phyloP scores from a whole-genome alignment of 2,113 vertebrate genomes.

The Felis chaus region DNA sequence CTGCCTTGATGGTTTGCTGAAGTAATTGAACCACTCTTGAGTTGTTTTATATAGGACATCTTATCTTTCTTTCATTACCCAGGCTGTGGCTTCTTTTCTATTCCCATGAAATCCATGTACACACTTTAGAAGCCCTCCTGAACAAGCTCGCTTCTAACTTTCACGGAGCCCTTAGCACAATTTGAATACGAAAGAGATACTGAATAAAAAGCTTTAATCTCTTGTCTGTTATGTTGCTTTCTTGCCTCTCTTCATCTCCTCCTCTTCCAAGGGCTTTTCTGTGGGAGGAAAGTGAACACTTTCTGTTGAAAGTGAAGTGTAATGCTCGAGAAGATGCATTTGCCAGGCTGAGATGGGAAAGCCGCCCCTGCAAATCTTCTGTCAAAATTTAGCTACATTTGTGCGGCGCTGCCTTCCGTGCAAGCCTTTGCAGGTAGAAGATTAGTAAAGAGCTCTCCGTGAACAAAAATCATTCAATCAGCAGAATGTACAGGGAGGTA shows the following conservation, averaged over 20 bases:
- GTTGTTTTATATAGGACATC: slow-evolving; percentile 90
- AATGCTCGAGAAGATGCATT: slow-evolving; percentile 82
- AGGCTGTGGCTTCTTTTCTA: slow-evolving; percentile 88
- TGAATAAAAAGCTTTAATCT: slow-evolving; percentile 94
- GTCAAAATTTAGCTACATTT: slow-evolving; percentile 84
- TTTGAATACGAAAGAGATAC: slow-evolving; percentile 94
- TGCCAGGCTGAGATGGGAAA: slow-evolving; percentile 77
- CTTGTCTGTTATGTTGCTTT: slow-evolving; percentile 87
- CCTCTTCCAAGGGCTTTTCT: slow-evolving; percentile 88
- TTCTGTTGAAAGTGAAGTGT: slow-evolving; percentile 88
- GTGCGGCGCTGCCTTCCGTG: slow-evolving; percentile 80
- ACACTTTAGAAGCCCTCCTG: slow-evolving; percentile 91
- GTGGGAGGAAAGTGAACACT: slow-evolving; percentile 88
- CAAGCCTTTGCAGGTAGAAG: slow-evolving; percentile 93
- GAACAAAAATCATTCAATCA: slow-evolving; percentile 94
- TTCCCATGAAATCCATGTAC: slow-evolving; percentile 92
- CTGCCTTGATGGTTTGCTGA: slow-evolving; percentile 88
- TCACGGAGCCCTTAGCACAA: slow-evolving; percentile 89
- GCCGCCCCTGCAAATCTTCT: slow-evolving; percentile 78
- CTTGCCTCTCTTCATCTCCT: slow-evolving; percentile 87
- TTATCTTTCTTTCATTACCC: slow-evolving; percentile 92
- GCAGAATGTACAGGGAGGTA: slow-evolving; percentile 92
- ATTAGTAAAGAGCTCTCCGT: slow-evolving; percentile 90
- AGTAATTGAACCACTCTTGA: slow-evolving; percentile 90
- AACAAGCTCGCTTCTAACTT: slow-evolving; percentile 91